Evolutionary conservation across 2,113 vertebrate genomes (phyloP).

Genomic region (Passer montanus): DNA sequence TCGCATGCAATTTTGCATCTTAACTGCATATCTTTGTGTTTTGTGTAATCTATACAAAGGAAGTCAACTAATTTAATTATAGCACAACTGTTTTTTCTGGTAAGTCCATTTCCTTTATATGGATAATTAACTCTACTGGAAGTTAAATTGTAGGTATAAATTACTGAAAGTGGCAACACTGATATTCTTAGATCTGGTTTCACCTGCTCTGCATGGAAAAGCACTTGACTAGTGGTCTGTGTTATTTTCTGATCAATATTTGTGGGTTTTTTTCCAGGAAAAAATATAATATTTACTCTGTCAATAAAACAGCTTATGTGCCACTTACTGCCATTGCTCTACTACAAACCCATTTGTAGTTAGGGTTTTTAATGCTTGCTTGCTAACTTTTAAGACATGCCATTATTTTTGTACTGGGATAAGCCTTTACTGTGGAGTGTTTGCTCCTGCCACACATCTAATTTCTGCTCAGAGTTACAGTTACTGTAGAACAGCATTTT

Average conservation of each 20-base stretch:
- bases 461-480: neutral
- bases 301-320: neutral
- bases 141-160: neutral
- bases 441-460: neutral
- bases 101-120: neutral
- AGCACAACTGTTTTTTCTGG: neutral
- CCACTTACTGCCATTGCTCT: neutral
- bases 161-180: neutral
- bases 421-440: neutral
- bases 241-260: neutral
- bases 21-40: neutral
- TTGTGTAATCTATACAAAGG: neutral
- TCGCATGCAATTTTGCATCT: neutral
- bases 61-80: neutral
- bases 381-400: neutral
- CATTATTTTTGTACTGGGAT: neutral
- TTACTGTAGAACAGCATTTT: neutral
- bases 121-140: neutral
- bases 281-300: neutral
- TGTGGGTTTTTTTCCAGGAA: neutral
- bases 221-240: neutral
- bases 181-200: neutral
- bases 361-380: neutral
- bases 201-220: neutral
- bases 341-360: neutral